Evolutionary conservation across 2,797 vertebrate genomes (phyloP).

Genomic region (Myoxocephalus aenaeus): DNA sequence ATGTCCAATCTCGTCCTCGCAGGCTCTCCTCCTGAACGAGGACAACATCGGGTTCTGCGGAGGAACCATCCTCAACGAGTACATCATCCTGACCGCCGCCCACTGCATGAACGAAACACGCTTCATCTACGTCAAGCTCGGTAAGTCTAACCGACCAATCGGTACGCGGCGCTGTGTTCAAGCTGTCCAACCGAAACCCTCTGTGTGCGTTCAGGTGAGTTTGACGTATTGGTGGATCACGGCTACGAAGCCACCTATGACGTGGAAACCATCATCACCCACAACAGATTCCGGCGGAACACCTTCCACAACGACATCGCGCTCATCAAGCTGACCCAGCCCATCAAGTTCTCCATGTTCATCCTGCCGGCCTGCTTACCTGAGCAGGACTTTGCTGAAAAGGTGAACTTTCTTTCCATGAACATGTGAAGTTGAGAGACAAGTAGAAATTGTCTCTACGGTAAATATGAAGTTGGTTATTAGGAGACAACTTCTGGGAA

Average conservation of each 20-base stretch:
- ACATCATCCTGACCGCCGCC: constrained; percentile 90
- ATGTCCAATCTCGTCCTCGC: not conserved
- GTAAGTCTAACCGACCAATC: constrained; percentile 74
- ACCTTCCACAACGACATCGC: constrained; percentile 94
- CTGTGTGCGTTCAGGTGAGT: constrained; percentile 84
- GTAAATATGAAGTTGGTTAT: not conserved
- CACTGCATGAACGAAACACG: constrained; percentile 91
- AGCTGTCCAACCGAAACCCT: not conserved
- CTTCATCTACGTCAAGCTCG: constrained; percentile 86
- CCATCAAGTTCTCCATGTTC: constrained; percentile 85
- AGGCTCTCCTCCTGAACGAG: constrained; percentile 92
- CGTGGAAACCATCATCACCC: constrained; percentile 83
- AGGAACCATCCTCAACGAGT: constrained; percentile 89
- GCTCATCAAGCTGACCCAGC: constrained; percentile 86
- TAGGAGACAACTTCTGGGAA: not conserved
- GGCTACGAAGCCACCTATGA: constrained; percentile 74
- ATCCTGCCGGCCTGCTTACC: constrained; percentile 92
- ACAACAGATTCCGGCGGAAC: constrained; percentile 77
- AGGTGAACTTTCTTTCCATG: constrained; percentile 50
- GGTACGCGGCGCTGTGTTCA: not conserved
- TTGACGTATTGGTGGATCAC: constrained; percentile 76
- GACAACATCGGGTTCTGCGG: constrained; percentile 89
- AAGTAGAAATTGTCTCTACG: not conserved
- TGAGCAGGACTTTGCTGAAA: constrained; percentile 88
- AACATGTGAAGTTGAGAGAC: not conserved